These are phyloP conservation scores for Paratilapia polleni DNA, from an alignment of 2,113 vertebrate genomes.

Conservation along the genomic window DNA sequence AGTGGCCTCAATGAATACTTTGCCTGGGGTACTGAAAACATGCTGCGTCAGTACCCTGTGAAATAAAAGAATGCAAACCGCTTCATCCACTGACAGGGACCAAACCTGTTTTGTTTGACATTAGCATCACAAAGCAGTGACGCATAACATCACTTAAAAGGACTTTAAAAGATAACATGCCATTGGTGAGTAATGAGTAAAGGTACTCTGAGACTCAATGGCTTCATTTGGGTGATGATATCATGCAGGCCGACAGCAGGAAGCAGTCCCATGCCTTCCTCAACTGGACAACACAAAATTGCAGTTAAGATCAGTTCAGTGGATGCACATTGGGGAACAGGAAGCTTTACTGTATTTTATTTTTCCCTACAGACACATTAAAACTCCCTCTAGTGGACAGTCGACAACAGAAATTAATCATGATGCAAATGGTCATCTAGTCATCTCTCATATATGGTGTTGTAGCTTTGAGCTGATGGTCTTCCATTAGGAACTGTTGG, in stretches of 20 bases:
- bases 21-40: slow-evolving; percentile 35
- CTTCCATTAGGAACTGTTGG: not conserved
- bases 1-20: slow-evolving; percentile 42
- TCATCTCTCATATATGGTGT: not conserved
- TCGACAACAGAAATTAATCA: slow-evolving; percentile 23
- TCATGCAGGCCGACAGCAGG: slow-evolving; percentile 39
- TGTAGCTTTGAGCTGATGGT: not conserved
- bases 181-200: not conserved
- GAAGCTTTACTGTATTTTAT: slow-evolving; percentile 45
- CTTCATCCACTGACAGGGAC: slow-evolving; percentile 2
- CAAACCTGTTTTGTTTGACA: slow-evolving; percentile 15
- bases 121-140: slow-evolving; percentile 1
- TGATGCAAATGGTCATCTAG: not conserved
- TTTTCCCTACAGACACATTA: slow-evolving; percentile 34
- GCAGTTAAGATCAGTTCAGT: not conserved
- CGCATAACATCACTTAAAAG: not conserved
- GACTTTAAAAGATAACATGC: slow-evolving; percentile 3
- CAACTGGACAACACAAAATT: slow-evolving; percentile 8
- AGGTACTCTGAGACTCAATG: not conserved
- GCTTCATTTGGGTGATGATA: slow-evolving; percentile 38
- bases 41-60: slow-evolving; percentile 24
- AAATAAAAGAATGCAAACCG: slow-evolving; percentile 8
- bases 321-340: slow-evolving; percentile 14
- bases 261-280: slow-evolving; percentile 17
- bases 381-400: slow-evolving; percentile 49